Evolutionary conservation across 2,888 invertebrate species (phyloP).

Genomic region (Archips xylosteana): DNA sequence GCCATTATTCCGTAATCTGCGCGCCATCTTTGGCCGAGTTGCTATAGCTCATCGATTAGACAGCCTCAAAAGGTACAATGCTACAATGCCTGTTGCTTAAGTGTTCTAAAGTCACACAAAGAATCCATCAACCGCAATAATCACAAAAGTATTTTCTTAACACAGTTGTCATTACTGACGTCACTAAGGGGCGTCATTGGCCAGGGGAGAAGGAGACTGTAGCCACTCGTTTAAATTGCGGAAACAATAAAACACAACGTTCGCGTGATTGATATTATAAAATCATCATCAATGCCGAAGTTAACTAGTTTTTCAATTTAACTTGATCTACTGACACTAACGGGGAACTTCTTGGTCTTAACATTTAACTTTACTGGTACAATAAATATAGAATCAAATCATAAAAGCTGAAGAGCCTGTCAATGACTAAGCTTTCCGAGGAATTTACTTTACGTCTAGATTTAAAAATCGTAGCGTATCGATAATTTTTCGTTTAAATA

Average conservation of each 20-base stretch:
- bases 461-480: neutral
- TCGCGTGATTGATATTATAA: slow-evolving; percentile 62
- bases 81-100: slow-evolving; percentile 27
- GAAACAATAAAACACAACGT: slow-evolving; percentile 61
- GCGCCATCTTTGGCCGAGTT: slow-evolving; percentile 22
- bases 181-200: slow-evolving; percentile 19
- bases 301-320: slow-evolving; percentile 51
- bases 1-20: slow-evolving; percentile 29
- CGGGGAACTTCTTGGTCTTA: neutral
- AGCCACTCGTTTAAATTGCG: slow-evolving; percentile 63
- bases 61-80: slow-evolving; percentile 30
- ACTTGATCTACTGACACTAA: slow-evolving; percentile 46
- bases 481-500: neutral
- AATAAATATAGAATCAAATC: neutral
- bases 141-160: slow-evolving; percentile 44
- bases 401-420: neutral
- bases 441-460: neutral
- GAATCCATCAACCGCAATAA: slow-evolving; percentile 37
- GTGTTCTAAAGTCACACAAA: slow-evolving; percentile 32
- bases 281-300: slow-evolving; percentile 49
- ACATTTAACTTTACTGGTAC: neutral
- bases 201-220: slow-evolving; percentile 45
- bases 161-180: slow-evolving; percentile 43
- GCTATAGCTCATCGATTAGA: slow-evolving; percentile 29
- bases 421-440: neutral